These are phyloP conservation scores for Tiliqua scincoides DNA, from an alignment of 2,113 vertebrate genomes.

Conservation along the genomic window DNA sequence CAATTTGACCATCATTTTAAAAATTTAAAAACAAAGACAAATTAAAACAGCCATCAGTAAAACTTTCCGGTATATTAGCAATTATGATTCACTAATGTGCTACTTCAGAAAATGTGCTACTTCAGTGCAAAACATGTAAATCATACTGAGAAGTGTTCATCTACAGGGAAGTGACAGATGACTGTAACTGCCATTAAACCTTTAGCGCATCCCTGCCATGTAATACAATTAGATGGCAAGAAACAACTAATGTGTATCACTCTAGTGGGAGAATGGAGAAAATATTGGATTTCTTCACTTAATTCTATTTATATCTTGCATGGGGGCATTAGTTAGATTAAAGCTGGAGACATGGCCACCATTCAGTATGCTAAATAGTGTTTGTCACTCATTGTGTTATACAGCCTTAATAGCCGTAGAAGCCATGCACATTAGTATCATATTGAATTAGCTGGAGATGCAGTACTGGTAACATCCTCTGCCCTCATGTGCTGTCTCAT, in stretches of 20 bases:
- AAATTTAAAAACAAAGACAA: too few species aligned
- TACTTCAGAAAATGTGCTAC: constrained; percentile 30
- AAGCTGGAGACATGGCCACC: constrained; percentile 67
- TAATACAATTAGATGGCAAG: constrained; percentile 82
- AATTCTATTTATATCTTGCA: constrained; percentile 83
- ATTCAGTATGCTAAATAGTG: constrained; percentile 73
- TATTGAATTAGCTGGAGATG: constrained; percentile 55
- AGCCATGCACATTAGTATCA: constrained; percentile 33
- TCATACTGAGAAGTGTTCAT: constrained; percentile 65
- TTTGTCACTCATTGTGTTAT: constrained; percentile 70
- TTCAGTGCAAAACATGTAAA: constrained; percentile 71
- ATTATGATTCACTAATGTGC: background rate
- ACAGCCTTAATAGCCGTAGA: constrained; percentile 54
- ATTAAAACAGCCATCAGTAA: constrained; percentile 36
- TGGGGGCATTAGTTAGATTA: constrained; percentile 83
- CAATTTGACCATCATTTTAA: background rate
- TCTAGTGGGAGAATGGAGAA: constrained; percentile 78
- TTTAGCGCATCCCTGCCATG: constrained; percentile 79
- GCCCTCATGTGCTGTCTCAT: constrained; percentile 28
- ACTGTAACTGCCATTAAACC: constrained; percentile 79
- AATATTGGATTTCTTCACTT: constrained; percentile 84
- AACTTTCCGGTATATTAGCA: constrained; percentile 45
- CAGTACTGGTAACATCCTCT: constrained; percentile 47
- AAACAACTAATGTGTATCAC: constrained; percentile 77
- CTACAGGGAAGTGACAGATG: constrained; percentile 80